Evolutionary conservation across 2,888 invertebrate genomes (phyloP), one percentile per base, ranked within the genome.

Genomic region (Odontomyia ornata): DNA sequence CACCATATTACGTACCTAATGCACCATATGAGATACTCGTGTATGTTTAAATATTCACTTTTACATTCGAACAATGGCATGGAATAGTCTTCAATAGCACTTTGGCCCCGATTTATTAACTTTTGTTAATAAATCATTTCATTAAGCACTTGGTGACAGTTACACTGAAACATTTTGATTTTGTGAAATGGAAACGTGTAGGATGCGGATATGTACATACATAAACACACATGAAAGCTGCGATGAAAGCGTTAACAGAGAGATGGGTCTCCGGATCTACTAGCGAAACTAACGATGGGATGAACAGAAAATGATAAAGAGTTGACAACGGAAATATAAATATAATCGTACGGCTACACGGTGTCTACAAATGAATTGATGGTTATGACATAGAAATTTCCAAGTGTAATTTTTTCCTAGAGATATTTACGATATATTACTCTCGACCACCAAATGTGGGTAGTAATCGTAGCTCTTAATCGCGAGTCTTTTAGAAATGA

Each of bases 51-150:
- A 9, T 36, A 36, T 36, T 36, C 36, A 36, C 36, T 3, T 36
- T 9, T 36, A 36, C 5, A 36, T 36, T 36, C 36, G 36, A 36
- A 36, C 9, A 36, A 36, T 36, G 36, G 36, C 9, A 36, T 9
- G 36, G 36, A 36, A 36, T 9, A 36, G 36, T 36, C 36, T 36
- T 36, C 43, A 18, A 46, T 11, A 67, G 43, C 67, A 67, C 47
- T 71, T 46, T 52, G 69, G 69, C 69, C 69, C 27, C 69, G 52
- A 71, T 71, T 52, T 71, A 71, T 27, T 71, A 71, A 52, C 46
- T 71, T 71, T 71, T 71, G 52, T 71, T 71, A 52, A 71, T 71
- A 71, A 71, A 52, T 71, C 69, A 71, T 71, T 52, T 71, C n/a
- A 52, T 71, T 47, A 71, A 71, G 15, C 27, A 23, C 47, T 1